Percentiles rank a stretch among this genome's conserved stretches.
Evolutionary conservation across 53 echinoderm and acorn worm genomes (phyloP).

Genomic region (Arbacia lixula): DNA sequence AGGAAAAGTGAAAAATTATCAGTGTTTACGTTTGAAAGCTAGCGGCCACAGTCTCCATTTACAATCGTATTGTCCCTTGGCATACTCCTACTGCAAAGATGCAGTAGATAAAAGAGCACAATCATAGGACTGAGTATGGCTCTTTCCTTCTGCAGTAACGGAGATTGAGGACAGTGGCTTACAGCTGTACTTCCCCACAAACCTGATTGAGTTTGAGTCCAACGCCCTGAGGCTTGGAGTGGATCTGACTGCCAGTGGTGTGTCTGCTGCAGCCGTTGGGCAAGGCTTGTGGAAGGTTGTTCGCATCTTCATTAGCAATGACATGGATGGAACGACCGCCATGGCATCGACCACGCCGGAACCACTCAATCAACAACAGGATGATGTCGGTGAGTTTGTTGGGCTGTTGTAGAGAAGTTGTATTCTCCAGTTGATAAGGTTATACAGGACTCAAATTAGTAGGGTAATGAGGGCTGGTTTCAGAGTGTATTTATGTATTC

Average conservation of each 20-base stretch:
- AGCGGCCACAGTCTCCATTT: no score
- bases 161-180: slow-evolving; percentile 19
- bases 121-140: no score
- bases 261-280: slow-evolving; percentile 4
- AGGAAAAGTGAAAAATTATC: no score
- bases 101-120: no score
- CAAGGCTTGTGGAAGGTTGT: slow-evolving; percentile 22
- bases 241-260: slow-evolving; percentile 3
- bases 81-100: no score
- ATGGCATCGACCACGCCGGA: background rate
- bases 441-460: background rate
- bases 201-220: slow-evolving; percentile 12
- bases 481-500: no score
- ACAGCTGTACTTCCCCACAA: slow-evolving; percentile 16
- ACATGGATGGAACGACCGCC: background rate
- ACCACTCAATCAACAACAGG: slow-evolving; percentile 3
- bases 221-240: slow-evolving; percentile 19
- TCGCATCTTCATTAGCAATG: background rate
- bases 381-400: slow-evolving; percentile 17
- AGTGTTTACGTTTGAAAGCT: no score
- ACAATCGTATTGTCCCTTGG: no score
- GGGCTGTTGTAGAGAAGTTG: background rate
- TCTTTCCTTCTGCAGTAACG: slow-evolving; percentile 15
- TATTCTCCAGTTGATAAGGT: no score
- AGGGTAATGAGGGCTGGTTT: no score